These are phyloP conservation scores for Drosophila sordidula DNA, from an alignment of 2,888 invertebrate genomes.

Conservation along the genomic window DNA sequence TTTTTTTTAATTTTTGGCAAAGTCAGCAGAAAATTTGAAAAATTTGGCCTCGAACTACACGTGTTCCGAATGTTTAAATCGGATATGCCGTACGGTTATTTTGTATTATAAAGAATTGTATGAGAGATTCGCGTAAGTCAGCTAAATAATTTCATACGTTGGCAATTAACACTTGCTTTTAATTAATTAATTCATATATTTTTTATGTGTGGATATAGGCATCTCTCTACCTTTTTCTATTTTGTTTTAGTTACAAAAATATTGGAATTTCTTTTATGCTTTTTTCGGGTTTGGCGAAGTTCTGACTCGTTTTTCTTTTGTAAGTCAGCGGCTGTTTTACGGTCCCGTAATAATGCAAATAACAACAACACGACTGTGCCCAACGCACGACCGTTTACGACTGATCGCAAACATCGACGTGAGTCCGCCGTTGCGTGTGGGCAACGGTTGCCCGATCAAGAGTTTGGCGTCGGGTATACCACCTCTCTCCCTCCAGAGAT, in stretches of 20 bases:
- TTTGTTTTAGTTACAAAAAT: slow-evolving; percentile 9
- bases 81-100: slow-evolving; percentile 31
- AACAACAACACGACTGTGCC: slow-evolving; percentile 49
- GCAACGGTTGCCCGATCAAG: too few species aligned
- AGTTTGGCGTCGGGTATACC: too few species aligned
- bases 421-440: too few species aligned
- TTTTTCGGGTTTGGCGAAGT: slow-evolving; percentile 4
- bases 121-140: slow-evolving; percentile 18
- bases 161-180: slow-evolving; percentile 64
- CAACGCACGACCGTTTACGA: slow-evolving; percentile 56
- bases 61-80: slow-evolving; percentile 44
- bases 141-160: slow-evolving; percentile 55
- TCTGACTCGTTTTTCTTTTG: slow-evolving; percentile 8
- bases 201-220: slow-evolving; percentile 1
- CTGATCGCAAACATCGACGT: too few species aligned
- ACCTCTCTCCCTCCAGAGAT: too few species aligned
- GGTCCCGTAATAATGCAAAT: slow-evolving; percentile 5
- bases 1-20: slow-evolving; percentile 43
- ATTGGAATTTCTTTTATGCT: slow-evolving; percentile 9
- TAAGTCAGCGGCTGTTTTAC: slow-evolving; percentile 22
- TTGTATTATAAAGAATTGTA: not conserved
- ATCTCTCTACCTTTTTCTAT: slow-evolving; percentile 31
- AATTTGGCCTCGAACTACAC: slow-evolving; percentile 54
- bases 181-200: not conserved
- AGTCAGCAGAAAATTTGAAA: slow-evolving; percentile 27